Percentiles rank a stretch among this genome's conserved stretches.
phyloP scores from a whole-genome alignment of 2,113 vertebrate genomes.

The Lophochroa leadbeateri region DNA sequence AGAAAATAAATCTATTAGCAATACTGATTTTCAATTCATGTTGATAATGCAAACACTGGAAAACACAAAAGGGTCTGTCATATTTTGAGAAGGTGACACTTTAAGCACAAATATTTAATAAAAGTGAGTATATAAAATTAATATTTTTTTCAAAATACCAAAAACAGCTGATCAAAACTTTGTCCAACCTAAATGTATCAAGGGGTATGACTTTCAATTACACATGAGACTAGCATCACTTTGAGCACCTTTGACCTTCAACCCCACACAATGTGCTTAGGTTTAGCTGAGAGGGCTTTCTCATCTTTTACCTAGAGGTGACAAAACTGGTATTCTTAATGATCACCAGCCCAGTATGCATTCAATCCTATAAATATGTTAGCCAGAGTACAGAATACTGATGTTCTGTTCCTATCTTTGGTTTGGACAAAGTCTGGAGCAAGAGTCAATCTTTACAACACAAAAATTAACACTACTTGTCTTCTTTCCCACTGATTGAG shows the following conservation, averaged over 20 bases:
- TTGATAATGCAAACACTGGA: neutral
- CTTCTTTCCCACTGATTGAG: neutral
- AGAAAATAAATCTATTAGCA: neutral
- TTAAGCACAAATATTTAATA: neutral
- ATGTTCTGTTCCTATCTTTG: neutral
- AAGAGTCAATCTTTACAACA: neutral
- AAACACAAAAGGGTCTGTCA: neutral
- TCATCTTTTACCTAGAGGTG: neutral
- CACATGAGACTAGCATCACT: neutral
- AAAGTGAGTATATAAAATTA: neutral
- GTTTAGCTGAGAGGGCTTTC: neutral
- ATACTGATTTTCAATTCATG: neutral
- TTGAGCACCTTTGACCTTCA: neutral
- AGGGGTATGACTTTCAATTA: neutral
- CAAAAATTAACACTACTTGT: neutral
- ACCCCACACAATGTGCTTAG: rapidly evolving
- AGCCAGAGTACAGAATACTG: neutral
- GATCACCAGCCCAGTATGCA: neutral
- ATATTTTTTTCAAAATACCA: neutral
- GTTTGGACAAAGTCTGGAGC: neutral
- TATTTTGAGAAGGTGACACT: neutral
- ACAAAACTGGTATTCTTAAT: neutral
- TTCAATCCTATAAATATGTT: neutral
- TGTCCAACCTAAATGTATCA: neutral
- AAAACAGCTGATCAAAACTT: neutral